A percentile compares a stretch with the other conserved stretches of the same genome.
Evolutionary conservation across 2,888 invertebrate genomes (phyloP).

Genomic region (Malacosoma neustria): DNA sequence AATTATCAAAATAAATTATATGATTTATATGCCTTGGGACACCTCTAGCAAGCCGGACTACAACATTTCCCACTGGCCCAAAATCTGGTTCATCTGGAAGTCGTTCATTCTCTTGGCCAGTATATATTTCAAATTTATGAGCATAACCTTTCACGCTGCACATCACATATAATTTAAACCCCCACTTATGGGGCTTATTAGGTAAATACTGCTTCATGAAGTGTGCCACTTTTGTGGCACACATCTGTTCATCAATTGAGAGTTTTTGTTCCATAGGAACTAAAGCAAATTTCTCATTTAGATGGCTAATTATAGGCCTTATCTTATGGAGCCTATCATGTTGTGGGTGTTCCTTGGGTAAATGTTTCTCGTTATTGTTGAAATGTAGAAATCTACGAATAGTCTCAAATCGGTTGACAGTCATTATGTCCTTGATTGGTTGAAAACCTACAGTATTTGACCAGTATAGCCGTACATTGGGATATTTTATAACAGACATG

Average conservation of each 20-base stretch:
- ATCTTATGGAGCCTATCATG: slow-evolving; percentile 22
- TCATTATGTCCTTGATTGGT: too few species aligned
- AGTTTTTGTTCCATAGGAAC: slow-evolving; percentile 24
- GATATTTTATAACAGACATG: too few species aligned
- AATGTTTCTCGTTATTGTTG: too few species aligned
- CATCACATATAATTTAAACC: slow-evolving; percentile 17
- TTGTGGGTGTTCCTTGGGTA: too few species aligned
- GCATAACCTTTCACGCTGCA: slow-evolving; percentile 18
- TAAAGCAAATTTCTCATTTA: slow-evolving; percentile 24
- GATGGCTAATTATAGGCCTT: slow-evolving; percentile 21
- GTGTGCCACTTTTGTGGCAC: slow-evolving; percentile 27
- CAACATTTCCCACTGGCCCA: slow-evolving; percentile 21
- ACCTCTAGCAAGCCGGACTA: slow-evolving; percentile 19
- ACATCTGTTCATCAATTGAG: slow-evolving; percentile 18
- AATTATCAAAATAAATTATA: slow-evolving; percentile 23
- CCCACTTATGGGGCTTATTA: slow-evolving; percentile 18
- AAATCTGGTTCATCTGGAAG: slow-evolving; percentile 25
- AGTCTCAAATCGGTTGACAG: too few species aligned
- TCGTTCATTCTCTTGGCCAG: slow-evolving; percentile 19
- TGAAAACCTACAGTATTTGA: too few species aligned
- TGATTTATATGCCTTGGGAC: slow-evolving; percentile 24
- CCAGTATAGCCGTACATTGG: too few species aligned
- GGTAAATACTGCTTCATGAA: slow-evolving; percentile 21
- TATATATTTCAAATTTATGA: slow-evolving; percentile 18
- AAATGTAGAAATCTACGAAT: too few species aligned